Base-by-base conservation (phyloP, 2,888 invertebrate genomes). In the Prostheceraeus crozeri region DNA sequence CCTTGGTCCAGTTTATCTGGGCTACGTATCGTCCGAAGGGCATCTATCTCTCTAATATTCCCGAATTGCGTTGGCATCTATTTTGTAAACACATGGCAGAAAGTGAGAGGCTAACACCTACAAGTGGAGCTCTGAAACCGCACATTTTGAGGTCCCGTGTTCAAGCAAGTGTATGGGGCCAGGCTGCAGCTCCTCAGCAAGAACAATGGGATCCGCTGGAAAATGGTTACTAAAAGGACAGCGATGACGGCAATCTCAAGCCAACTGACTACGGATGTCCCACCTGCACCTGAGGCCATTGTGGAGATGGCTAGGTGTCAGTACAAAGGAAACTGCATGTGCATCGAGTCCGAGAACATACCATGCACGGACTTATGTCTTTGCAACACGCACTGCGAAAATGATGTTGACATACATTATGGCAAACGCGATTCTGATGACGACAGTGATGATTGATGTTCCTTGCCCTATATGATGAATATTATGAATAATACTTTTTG, bases 41-140 rank as follows among this genome's bases (percentile, higher is more conserved):
- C 52, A 58, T 58, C 35, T 19, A 56, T 23, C 27, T 58, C 31
- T 23, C 30, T 19, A 58, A n/a, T 4, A 53, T 57, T 35, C 25
- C 31, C 3, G 56, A 60, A 14, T 56, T 60, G 45, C 36, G 55
- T 4, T 60, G 60, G 60, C 56, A 60, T 40, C 57, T 54, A 11
- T 59, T 59, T 10, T 57, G 54, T 54, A 59, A 48, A 19, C 48
- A 48, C 28, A 48, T 21, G 48, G 48, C 48, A 48, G 27, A 48
- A 4, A 23, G 48, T 48, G 48, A 48, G 10, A 48, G 14, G 19
- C 48, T 48, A 28, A 45, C 60, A 19, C 60, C 55, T 40, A 57
- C 60, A 14, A 36, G 55, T 14, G 56, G 56, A 23, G 36, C 56
- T 27, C 45, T 57, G 25, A 46, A 21, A 16, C 30, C 52, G 33